Evolutionary conservation across 2,888 invertebrate genomes (phyloP).

Genomic region (Eilema sororculum): DNA sequence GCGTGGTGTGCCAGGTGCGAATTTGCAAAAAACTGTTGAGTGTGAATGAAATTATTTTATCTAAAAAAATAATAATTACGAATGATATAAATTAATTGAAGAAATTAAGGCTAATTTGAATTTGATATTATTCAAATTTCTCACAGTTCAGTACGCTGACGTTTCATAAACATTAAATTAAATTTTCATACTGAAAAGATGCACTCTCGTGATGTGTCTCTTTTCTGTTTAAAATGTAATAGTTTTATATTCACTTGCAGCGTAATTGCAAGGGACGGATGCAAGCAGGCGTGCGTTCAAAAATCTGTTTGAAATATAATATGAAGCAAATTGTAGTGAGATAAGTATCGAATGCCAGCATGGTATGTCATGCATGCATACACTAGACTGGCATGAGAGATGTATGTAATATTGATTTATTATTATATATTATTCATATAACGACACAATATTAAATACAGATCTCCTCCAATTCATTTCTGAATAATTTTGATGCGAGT

Average conservation of each 20-base stretch:
- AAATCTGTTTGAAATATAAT: slow-evolving; percentile 81
- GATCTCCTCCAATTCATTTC: too few species aligned
- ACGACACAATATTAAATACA: neutral
- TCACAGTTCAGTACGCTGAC: neutral
- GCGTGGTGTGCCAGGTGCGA: slow-evolving; percentile 73
- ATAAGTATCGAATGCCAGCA: slow-evolving; percentile 56
- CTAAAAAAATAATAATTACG: neutral
- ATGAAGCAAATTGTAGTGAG: slow-evolving; percentile 67
- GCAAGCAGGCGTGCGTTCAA: slow-evolving; percentile 58
- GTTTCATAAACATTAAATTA: neutral
- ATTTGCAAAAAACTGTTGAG: slow-evolving; percentile 41
- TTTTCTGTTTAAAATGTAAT: neutral
- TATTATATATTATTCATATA: neutral
- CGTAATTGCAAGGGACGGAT: slow-evolving; percentile 53
- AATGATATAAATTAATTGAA: neutral
- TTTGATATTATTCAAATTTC: neutral
- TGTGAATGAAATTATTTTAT: too few species aligned
- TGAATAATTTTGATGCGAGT: neutral
- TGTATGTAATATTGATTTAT: slow-evolving; percentile 1
- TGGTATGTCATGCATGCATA: slow-evolving; percentile 4
- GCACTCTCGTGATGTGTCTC: slow-evolving; percentile 3
- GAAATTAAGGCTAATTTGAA: neutral
- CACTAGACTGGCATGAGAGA: neutral
- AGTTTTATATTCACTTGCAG: slow-evolving; percentile 37
- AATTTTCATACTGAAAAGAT: slow-evolving; percentile 21